Percentiles rank a stretch among this genome's conserved stretches.
These are phyloP conservation scores for Cochlearius cochlearius DNA, from an alignment of 2,113 vertebrate species.

Conservation along the genomic window DNA sequence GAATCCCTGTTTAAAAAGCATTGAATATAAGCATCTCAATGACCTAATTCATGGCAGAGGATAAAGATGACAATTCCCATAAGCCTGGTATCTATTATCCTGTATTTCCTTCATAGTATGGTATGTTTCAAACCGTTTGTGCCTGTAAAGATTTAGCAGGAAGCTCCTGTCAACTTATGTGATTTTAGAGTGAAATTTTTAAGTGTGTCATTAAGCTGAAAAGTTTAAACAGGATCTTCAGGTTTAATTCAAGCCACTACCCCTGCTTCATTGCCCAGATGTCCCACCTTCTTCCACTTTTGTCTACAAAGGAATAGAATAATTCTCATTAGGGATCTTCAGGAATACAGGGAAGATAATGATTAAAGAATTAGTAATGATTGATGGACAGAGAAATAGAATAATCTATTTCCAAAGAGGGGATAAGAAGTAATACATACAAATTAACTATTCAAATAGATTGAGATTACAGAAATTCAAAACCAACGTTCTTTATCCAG, in stretches of 20 bases:
- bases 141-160: neutral
- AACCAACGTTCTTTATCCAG: neutral
- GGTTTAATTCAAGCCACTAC: neutral
- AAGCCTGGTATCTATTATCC: neutral
- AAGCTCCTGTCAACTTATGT: neutral
- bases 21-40: neutral
- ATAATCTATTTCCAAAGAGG: neutral
- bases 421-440: neutral
- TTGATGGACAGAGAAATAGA: neutral
- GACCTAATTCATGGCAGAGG: neutral
- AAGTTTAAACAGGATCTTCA: neutral
- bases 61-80: neutral
- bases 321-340: neutral
- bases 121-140: neutral
- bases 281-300: neutral
- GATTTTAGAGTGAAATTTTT: neutral
- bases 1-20: neutral
- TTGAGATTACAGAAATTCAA: neutral
- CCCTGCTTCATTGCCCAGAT: neutral
- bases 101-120: neutral
- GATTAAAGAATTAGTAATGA: neutral
- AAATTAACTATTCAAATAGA: neutral
- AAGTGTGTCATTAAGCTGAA: neutral
- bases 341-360: neutral
- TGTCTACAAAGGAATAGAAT: neutral